These are phyloP conservation scores for Crypturellus tataupa DNA, from an alignment of 2,797 vertebrate genomes.

Conservation along the genomic window DNA sequence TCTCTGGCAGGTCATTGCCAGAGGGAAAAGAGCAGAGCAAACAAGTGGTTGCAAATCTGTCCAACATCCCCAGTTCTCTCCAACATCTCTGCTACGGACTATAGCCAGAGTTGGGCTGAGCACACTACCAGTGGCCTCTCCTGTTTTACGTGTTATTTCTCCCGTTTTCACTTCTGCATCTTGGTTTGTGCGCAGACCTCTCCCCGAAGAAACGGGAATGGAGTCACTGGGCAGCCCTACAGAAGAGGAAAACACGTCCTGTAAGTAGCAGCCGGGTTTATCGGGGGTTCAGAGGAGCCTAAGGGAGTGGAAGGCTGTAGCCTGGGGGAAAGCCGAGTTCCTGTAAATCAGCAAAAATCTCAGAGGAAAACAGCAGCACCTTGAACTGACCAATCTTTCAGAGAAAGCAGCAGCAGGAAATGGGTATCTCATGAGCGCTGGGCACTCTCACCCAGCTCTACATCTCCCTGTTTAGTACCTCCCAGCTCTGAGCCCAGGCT, in stretches of 20 bases:
- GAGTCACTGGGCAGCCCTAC: constrained; percentile 87
- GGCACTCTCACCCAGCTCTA: background rate
- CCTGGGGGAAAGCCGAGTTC: background rate
- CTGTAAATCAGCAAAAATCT: background rate
- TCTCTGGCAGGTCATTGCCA: background rate
- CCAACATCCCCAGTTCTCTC: background rate
- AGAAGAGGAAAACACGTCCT: constrained; percentile 83
- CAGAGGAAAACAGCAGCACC: background rate
- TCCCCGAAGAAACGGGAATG: constrained; percentile 92
- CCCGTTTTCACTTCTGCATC: background rate
- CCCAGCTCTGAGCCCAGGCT: background rate
- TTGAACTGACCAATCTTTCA: background rate
- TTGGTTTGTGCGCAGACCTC: constrained; percentile 80
- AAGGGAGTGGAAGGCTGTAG: background rate
- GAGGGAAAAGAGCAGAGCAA: background rate
- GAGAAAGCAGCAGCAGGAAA: background rate
- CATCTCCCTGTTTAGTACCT: background rate
- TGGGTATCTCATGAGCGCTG: rapidly evolving
- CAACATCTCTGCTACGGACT: background rate
- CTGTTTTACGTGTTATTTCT: background rate
- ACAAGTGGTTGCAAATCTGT: rapidly evolving
- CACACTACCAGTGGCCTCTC: no score
- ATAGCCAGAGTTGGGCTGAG: background rate
- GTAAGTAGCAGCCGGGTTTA: constrained; percentile 81
- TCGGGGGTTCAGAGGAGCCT: background rate